A percentile compares a stretch with the other conserved stretches of the same genome.
Conservation (phyloP, 2,888 invertebrate genomes). For the Argyra leucocephala region DNA sequence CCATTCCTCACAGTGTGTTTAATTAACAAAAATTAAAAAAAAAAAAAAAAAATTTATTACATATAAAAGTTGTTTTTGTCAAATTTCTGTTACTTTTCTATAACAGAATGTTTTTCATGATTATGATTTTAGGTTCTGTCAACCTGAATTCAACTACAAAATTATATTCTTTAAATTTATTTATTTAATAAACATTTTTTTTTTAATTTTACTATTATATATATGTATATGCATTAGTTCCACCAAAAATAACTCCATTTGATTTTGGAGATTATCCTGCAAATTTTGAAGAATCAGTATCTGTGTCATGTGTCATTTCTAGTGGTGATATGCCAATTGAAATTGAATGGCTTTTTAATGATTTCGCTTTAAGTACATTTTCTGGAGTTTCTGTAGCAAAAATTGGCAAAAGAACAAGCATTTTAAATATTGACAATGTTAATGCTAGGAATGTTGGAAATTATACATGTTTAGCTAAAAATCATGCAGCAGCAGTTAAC, state of each 20-base stretch:
- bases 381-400: constrained; percentile 39
- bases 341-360: constrained; percentile 60
- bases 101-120: no score
- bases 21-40: no score
- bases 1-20: no score
- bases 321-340: constrained; percentile 70
- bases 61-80: no score
- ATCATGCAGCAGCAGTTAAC: constrained; percentile 53
- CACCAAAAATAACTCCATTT: constrained; percentile 69
- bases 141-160: no score
- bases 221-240: constrained; percentile 46
- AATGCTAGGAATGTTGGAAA: constrained; percentile 61
- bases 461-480: constrained; percentile 54
- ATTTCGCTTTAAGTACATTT: constrained; percentile 43
- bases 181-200: no score
- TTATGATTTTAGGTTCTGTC: no score
- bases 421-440: constrained; percentile 55
- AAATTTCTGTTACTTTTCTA: no score
- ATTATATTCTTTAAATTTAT: no score
- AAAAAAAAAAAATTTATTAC: no score
- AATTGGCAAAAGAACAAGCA: constrained; percentile 51
- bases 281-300: constrained; percentile 55
- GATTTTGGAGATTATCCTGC: constrained; percentile 48
- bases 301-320: constrained; percentile 59
- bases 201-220: no score